Base-by-base conservation (phyloP, 2,888 invertebrate genomes). In the Dolichopus griseipennis region DNA sequence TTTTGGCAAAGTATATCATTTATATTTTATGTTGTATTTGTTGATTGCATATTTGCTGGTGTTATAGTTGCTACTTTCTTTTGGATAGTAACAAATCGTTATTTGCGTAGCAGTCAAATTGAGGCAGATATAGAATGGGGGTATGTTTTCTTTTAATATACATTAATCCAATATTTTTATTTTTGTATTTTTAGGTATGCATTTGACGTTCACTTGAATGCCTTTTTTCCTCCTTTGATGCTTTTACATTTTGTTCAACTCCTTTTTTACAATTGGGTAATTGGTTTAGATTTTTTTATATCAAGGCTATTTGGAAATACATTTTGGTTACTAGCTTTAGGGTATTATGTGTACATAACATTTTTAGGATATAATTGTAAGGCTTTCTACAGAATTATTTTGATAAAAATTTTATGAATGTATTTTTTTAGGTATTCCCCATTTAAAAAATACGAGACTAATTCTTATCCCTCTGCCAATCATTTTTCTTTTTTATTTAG, bases 161-260 rank as follows among this genome's bases (percentile, higher is more conserved):
- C 10, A 1, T 37, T 8, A 52, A 52, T 52, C 2, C 2, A 18
- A 52, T 52, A n/a, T 18, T 52, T 41, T 9, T 41, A 9, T 41
- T 41, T 41, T 2, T 9, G 41, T 6, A 41, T 52, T 52, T 62
- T 62, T 12, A 22, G 62, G 33, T 99, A 96, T 82, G 91, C 95
- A 21, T 99, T 99, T 82, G 98, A 99, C 81, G 95, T 99, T 7
- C 98, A 99, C 83, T 86, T 99, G 75, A 99, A 99, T 83, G 98
- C 98, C 4, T 95, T 97, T 82, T 97, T 97, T 82, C 98, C 98
- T n/a, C 90, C 97, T 1, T 85, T 98, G 20, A 90, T 96, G 72
- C 86, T 98, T 74, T 85, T 99, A 68, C 97, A 99, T 80, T 91
- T 95, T 75, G 87, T 97, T 75, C 93, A 97, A 79, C 86, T 97